Evolutionary conservation across 2,113 vertebrate species (phyloP).

Genomic region (Colistium nudipinnis): DNA sequence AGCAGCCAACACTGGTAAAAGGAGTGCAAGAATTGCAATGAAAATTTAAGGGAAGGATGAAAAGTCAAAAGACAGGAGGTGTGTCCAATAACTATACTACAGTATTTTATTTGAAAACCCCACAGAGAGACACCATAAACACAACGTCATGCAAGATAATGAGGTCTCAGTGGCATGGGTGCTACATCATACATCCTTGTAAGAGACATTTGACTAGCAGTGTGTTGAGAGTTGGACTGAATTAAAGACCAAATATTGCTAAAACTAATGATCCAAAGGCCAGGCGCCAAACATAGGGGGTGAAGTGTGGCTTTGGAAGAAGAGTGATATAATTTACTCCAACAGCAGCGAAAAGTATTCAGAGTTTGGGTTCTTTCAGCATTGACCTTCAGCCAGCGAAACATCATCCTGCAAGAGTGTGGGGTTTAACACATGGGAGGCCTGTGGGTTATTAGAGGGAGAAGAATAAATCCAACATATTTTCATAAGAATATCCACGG

Average conservation of each 20-base stretch:
- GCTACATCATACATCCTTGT: conserved; percentile 14
- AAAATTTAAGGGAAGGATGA: too few species aligned
- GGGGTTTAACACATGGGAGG: conserved; percentile 43
- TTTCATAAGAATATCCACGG: conserved; percentile 50
- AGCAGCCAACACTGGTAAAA: not conserved
- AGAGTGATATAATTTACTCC: conserved; percentile 3
- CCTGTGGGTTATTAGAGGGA: conserved; percentile 12
- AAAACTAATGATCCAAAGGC: conserved; percentile 27
- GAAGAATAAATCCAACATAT: conserved; percentile 32
- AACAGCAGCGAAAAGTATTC: conserved; percentile 26
- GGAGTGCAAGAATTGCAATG: too few species aligned
- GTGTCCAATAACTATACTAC: too few species aligned
- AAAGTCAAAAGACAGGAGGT: too few species aligned
- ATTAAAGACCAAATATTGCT: conserved; percentile 25
- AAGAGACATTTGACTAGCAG: conserved; percentile 26
- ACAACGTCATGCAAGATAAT: conserved; percentile 32
- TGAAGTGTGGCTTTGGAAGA: conserved; percentile 46
- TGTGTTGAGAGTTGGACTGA: conserved; percentile 17
- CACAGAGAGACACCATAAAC: conserved; percentile 15
- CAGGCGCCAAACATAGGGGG: conserved; percentile 11
- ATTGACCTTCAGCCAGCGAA: conserved; percentile 61
- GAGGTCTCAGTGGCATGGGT: conserved; percentile 3
- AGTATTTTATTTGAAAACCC: conserved; percentile 8
- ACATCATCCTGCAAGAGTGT: conserved; percentile 51
- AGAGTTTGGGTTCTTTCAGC: conserved; percentile 29